Evolutionary conservation across 2,113 vertebrate species (phyloP).

Genomic region (Sapajus apella): DNA sequence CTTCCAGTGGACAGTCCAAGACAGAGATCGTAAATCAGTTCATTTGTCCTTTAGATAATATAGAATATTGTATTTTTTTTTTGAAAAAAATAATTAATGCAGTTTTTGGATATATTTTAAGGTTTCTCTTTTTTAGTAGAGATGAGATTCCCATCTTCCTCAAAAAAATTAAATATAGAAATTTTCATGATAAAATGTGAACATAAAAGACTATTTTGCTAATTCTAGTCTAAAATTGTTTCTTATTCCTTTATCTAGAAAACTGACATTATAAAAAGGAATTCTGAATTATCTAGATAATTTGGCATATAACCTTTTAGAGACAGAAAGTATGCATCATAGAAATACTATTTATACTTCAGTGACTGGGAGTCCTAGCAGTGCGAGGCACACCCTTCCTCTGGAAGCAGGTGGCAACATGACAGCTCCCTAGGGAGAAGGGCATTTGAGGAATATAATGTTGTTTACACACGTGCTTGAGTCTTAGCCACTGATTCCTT

Average conservation of each 20-base stretch:
- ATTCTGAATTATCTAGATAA: background rate
- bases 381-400: background rate
- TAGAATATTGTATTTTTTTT: background rate
- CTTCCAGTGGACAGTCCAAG: background rate
- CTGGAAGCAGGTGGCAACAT: background rate
- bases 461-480: constrained; percentile 14
- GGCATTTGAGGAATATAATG: background rate
- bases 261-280: background rate
- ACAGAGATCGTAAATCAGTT: background rate
- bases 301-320: background rate
- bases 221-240: background rate
- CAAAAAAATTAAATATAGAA: background rate
- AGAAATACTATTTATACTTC: background rate
- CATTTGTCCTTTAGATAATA: background rate
- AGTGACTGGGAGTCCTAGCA: background rate
- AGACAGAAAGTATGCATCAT: background rate
- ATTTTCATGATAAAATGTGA: background rate
- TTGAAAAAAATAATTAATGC: background rate
- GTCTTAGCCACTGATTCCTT: background rate
- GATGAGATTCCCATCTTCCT: background rate
- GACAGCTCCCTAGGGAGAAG: background rate
- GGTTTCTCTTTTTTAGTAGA: background rate
- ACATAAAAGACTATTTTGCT: background rate
- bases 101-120: background rate
- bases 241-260: background rate